Base-by-base conservation (phyloP, 1,140 invertebrate genomes). In the Listronotus oregonensis region DNA sequence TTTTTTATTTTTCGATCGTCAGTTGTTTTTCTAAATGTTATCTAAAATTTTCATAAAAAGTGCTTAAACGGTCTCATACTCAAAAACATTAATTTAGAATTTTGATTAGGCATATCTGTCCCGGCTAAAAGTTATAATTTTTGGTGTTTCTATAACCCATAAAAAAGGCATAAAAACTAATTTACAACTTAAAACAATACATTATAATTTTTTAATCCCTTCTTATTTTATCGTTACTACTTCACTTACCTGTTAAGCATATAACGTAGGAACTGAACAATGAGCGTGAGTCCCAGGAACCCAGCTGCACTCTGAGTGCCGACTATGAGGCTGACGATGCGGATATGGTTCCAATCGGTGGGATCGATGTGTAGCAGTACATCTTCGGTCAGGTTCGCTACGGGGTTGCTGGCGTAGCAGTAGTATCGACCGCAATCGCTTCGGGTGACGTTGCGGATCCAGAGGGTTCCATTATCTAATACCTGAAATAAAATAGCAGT, bases 391-490 rank as follows among this genome's bases (percentile, higher is more conserved):
- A 85, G 79, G 76, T 94, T 95, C 34, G 89, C 88, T 50, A 90
- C 83, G 10, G 91, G 86, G 80, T 95, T 96, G 60, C 88, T 87
- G 12, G 92, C 93, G 72, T 89, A 88, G 76, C 95, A 97, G 40
- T 87, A 86, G 80, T 96, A 98, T 40, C 87, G 81, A n/a, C 95
- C 95, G 68, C 90, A 89, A 79, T 96, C 93, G 61, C 86, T 83
- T 60, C 93, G 84, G 17, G 82, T 84, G 32, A 85, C 82, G 70
- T 85, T 82, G 34, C 78, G 75, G 51, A 85, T 80, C 34, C 80
- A 80, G 46, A 85, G 73, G 5, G 83, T 82, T 6, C 85, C 85
- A 63, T 85, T 82, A 11, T 82, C 81, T 6, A 82, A 72, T 6
- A 86, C 77, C 74, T 79, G 79, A 21, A 18, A 3, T 14, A 55